Base-by-base conservation (phyloP, 2,797 vertebrate genomes). In the Danio tinwini region DNA sequence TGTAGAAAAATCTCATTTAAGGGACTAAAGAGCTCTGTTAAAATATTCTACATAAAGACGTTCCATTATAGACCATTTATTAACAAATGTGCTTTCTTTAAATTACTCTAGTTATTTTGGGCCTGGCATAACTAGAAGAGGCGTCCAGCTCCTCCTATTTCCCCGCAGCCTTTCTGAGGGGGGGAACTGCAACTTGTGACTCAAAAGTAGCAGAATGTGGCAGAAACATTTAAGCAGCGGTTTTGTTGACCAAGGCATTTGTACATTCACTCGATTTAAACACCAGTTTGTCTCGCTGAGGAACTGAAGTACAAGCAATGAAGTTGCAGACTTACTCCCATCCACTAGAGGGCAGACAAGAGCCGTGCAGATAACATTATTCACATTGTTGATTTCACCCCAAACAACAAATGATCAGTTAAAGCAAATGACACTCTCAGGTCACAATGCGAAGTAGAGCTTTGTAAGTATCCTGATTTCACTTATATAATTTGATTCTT, bases 1-100 rank as follows among this genome's bases (percentile, higher is more conserved):
- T 90, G 89, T 94, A 92, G 68, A 72, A 93, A 94, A 92, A 91
- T 78, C 88, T 92, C 89, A 90, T 90, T 89, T 89, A 90, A 92
- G 91, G 89, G 86, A 91, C 80, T 62, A 70, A 42, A 86, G 85
- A 89, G 88, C 85, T 86, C 79, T 85, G 80, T 81, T 87, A 55
- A 82, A 82, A 86, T 80, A 47, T 76, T 76, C 78, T 17, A 81
- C 65, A 83, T 74, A 13, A 81, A 67, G 5, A 68, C 9, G 5
- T 64, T 67, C 16, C 55, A 37, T 49, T 12, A 39, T 16, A 16
- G 19, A 68, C 55, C 49, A 17, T 45, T 70, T 52, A 70, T 52
- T 1, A 47, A 55, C 61, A 58, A 73, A 70, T 84, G 86, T 87
- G 84, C 83, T 82, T 78, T 73, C 74, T 84, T 3, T 16, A 61